Percentiles rank a stretch among this genome's conserved stretches.
Evolutionary conservation across 2,113 vertebrate species (phyloP).

Genomic region (Chroicocephalus ridibundus): DNA sequence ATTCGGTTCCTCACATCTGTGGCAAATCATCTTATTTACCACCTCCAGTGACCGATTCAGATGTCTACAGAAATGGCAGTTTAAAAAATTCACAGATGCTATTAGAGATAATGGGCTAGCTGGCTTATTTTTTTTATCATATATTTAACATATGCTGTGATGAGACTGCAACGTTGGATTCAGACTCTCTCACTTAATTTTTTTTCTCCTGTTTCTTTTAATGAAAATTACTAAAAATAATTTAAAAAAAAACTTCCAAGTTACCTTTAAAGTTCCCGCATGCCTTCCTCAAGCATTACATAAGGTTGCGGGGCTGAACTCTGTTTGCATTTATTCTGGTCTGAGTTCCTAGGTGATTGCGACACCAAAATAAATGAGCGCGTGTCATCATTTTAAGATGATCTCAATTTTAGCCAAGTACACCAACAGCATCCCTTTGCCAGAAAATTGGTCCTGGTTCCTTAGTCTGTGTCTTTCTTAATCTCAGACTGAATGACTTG

Average conservation of each 20-base stretch:
- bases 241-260: background rate
- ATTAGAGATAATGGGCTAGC: background rate
- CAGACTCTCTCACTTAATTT: background rate
- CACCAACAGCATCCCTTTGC: background rate
- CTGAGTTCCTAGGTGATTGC: background rate
- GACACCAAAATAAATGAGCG: background rate
- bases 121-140: background rate
- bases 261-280: background rate
- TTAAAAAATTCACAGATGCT: conserved; percentile 22
- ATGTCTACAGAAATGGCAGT: conserved; percentile 25
- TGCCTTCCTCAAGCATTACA: background rate
- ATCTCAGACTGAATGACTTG: background rate
- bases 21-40: conserved; percentile 62
- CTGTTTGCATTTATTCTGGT: background rate
- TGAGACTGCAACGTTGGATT: background rate
- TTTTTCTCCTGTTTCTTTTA: background rate
- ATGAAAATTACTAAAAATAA: background rate
- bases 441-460: background rate
- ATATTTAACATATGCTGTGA: background rate
- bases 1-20: conserved; percentile 22
- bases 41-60: conserved; percentile 39
- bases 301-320: background rate
- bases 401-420: background rate
- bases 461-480: background rate
- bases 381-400: background rate